Conservation (phyloP, 2,113 vertebrate species). For the Hemiscyllium ocellatum region DNA sequence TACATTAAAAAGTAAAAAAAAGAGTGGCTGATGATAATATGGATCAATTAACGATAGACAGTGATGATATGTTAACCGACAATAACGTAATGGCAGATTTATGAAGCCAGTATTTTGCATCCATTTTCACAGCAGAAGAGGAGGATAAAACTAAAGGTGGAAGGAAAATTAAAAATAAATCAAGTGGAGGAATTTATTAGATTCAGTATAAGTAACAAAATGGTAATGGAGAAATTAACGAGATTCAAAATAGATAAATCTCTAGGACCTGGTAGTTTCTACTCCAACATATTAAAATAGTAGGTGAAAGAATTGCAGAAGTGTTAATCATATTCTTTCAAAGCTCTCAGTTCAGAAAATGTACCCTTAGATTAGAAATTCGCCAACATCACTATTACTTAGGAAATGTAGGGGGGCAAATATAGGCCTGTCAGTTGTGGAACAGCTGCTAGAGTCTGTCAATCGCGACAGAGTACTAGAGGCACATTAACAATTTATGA, state of each 20-base stretch:
- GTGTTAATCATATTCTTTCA: conserved; percentile 7
- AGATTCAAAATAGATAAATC: background rate
- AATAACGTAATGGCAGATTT: background rate
- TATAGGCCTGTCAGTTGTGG: background rate
- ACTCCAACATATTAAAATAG: background rate
- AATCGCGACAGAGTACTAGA: background rate
- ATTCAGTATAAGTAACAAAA: conserved; percentile 15
- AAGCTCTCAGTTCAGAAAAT: conserved; percentile 7
- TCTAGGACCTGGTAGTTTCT: background rate
- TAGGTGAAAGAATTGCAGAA: background rate
- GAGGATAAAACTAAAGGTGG: background rate
- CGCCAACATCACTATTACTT: background rate
- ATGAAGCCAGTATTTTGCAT: background rate
- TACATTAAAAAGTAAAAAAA: background rate
- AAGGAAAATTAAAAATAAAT: conserved; percentile 4
- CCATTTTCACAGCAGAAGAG: conserved; percentile 5
- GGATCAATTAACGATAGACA: background rate
- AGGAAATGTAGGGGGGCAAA: no score
- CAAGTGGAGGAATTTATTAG: background rate
- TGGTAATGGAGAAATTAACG: conserved; percentile 19
- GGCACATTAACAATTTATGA: background rate
- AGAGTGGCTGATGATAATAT: background rate
- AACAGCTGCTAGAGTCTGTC: background rate
- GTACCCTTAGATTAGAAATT: background rate
- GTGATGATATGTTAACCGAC: background rate